Evolutionary conservation across 2,888 invertebrate genomes (phyloP), one percentile per base, ranked within the genome.

Genomic region (Helleia helle): DNA sequence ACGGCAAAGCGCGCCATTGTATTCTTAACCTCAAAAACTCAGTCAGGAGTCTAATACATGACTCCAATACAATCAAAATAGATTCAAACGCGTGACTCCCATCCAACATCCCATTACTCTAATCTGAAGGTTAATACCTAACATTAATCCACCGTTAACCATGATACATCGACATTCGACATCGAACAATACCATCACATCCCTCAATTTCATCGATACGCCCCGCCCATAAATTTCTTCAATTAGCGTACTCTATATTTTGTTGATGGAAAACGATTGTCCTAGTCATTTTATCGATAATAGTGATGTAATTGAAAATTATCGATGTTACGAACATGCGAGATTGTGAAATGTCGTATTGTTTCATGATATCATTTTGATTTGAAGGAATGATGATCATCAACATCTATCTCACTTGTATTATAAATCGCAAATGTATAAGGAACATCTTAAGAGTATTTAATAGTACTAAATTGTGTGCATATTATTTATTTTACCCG

Each of bases 171-270:
- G n/a, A 4, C 14, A 24, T n/a, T 24, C 24, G n/a, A 24, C n/a
- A 24, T 24, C 24, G 24, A 24, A 24, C 24, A 24, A 24, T 24
- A 4, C n/a, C 2, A n/a, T 30, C n/a, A 30, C 13, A 30, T 30
- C 4, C 4, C 18, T n/a, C 18, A 30, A 30, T 30, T n/a, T n/a
- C n/a, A 38, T 28, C 38, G 40, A 38, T 9, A 28, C 29, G 38
- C 18, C 24, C 18, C 42, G 44, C 47, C 44, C 29, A 40, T 37
- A n/a, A 45, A 44, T 50, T 47, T 50, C 50, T 42, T 49, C 46
- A 42, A 52, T 50, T 51, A 49, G 40, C 46, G 36, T 36, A 30
- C 49, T 39, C 51, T 47, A 40, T 49, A 44, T 44, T 52, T 52
- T 47, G 45, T 42, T 37, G 41, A 29, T 41, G 34, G 36, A 36